Percentiles rank a stretch among this genome's conserved stretches.
Evolutionary conservation across 2,797 vertebrate genomes (phyloP).

Genomic region (Borostomias antarcticus): DNA sequence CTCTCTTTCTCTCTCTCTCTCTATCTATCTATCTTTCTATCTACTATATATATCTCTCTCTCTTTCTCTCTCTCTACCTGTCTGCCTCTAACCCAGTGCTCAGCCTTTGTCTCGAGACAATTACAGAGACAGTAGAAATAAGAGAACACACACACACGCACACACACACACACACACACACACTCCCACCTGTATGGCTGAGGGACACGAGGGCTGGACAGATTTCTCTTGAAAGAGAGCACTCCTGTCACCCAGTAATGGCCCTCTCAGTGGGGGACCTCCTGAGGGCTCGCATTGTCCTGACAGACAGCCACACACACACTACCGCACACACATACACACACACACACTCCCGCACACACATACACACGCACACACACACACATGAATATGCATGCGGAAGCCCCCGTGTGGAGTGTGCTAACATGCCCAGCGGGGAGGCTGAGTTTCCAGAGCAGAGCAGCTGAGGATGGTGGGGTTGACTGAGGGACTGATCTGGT

Average conservation of each 20-base stretch:
- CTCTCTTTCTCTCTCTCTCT: background rate
- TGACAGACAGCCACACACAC: background rate
- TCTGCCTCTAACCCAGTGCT: background rate
- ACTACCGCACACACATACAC: background rate
- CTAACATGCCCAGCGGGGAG: background rate
- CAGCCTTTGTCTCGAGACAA: too few relatives aligned
- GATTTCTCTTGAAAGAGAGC: background rate
- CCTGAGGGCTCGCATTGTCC: background rate
- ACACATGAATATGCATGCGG: constrained; percentile 6
- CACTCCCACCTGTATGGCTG: constrained; percentile 1
- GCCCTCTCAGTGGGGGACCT: background rate
- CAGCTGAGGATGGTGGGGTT: too few relatives aligned
- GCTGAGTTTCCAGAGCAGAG: too few relatives aligned
- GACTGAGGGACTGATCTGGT: too few relatives aligned
- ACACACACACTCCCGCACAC: background rate
- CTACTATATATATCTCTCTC: too few relatives aligned
- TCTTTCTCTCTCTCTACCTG: background rate
- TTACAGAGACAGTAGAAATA: background rate
- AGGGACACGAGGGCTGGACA: background rate
- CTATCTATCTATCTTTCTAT: too few relatives aligned
- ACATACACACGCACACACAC: background rate
- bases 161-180: constrained; percentile 10
- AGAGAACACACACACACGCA: constrained; percentile 18
- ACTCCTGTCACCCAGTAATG: background rate
- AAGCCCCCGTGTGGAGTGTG: background rate